Evolutionary conservation across 2,113 vertebrate species (phyloP).

Genomic region (Prolemur simus): DNA sequence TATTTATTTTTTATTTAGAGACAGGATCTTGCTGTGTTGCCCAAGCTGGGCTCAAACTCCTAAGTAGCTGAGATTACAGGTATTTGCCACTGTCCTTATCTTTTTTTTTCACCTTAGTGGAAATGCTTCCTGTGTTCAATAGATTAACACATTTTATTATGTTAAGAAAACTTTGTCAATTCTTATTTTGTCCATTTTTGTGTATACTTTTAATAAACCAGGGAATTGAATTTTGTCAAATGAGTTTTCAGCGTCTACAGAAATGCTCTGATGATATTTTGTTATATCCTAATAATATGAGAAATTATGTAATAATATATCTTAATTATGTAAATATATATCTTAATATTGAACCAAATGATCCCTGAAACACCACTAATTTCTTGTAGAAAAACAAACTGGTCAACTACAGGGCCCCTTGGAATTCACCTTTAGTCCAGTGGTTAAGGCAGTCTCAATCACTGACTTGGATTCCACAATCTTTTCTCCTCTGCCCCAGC

Average conservation of each 20-base stretch:
- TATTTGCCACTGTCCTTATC: not conserved
- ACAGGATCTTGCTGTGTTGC: not conserved
- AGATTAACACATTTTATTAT: not conserved
- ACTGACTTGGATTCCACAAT: not conserved
- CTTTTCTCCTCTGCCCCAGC: not conserved
- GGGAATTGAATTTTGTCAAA: not conserved
- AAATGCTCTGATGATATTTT: not conserved
- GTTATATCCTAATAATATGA: not conserved
- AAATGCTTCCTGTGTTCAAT: not conserved
- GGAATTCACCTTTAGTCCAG: not conserved
- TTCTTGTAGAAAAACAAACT: not conserved
- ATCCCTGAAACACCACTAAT: not conserved
- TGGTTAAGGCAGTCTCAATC: not conserved
- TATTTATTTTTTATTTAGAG: not conserved
- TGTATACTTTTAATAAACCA: not conserved
- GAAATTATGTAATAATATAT: not conserved
- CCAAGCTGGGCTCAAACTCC: not conserved
- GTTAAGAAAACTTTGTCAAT: not conserved
- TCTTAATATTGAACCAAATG: not conserved
- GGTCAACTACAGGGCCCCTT: not conserved
- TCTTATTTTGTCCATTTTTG: not conserved
- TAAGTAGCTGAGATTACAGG: not conserved
- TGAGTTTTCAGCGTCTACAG: not conserved
- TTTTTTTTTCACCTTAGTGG: not conserved
- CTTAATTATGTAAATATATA: not conserved